Evolutionary conservation across 1,140 invertebrate species (phyloP), one percentile per base, ranked within the genome.

Genomic region (Dermatophagoides farinae): DNA sequence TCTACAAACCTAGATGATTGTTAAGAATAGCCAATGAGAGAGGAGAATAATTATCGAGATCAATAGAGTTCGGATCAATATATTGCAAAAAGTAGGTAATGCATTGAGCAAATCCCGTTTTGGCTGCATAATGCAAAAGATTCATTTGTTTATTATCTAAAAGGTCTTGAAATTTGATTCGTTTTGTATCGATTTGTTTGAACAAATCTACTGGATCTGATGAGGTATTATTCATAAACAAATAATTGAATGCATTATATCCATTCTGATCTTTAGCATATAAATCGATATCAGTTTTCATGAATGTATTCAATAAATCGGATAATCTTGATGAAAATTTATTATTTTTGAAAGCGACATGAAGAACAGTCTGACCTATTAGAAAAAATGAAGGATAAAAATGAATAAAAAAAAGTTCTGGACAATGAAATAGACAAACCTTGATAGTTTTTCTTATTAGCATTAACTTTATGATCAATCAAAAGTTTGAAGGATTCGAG

Each of bases 211-310:
- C 6, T 25, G 47, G 20, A 61, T 39, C n/a, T n/a, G 2, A 38
- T 38, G 11, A 10, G 18, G 11, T 16, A n/a, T 18, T 49, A 22
- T 16, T 71, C 46, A 25, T 73, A 57, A 47, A 66, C 68, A 39
- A 71, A 68, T 31, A 77, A 57, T 63, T 76, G 74, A 62, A 77
- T 74, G 8, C 76, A 75, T 66, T 77, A 75, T 69, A 61, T 8
- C 61, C 37, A 5, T 11, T 16, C 11, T 23, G 44, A 53, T n/a
- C 60, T 62, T 43, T 60, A 62, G 62, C 31, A 44, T 55, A 55
- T 6, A 55, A 31, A 55, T 55, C 23, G 23, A 44, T 20, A 1
- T 23, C 2, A 4, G 14, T 55, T 44, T 55, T 14, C 38, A 55
- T 8, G 1, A 58, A 22, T 18, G 47, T 31, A 20, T 31, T 16